Evolutionary conservation across 1,140 invertebrate genomes (phyloP), one percentile per base, ranked within the genome.

Genomic region (Dendroctonus ponderosae): DNA sequence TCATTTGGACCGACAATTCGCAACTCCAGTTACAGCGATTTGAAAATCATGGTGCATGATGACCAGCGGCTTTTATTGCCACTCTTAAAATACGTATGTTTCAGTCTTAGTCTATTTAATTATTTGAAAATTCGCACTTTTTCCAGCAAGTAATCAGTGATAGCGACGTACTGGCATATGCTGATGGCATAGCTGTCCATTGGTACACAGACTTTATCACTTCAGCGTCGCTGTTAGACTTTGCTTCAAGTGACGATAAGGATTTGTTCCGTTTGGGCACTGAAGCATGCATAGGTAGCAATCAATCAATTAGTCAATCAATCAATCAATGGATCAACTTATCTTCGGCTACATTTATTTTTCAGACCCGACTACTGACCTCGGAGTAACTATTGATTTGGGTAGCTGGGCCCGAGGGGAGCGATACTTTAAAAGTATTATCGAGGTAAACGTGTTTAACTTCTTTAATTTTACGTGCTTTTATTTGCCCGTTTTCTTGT

Each of bases 101-200:
- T 12, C 9, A 60, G 6, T n/a, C 26, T 26, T 26, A 26, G 48
- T 54, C 26, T 2, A 1, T 54, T 50, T 57, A 57, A 57, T 7
- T 9, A 5, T n/a, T 39, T 57, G 65, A 37, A 53, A 50, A 57
- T 3, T 37, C 9, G 0, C 7, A 54, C 3, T 8, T 7, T 62
- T 49, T 9, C 48, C 41, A 65, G 62, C 7, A 46, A 5, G 26
- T 60, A 2, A 40, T 67, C 5, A 52, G 48, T 11, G 58, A 67
- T 41, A 11, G 44, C 7, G 65, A 67, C 0, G 58, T 46, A 14
- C 73, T 83, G 38, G 74, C 87, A n/a, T 94, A 90, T 76, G 80
- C 93, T n/a, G 85, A 88, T 75, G 93, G 92, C n/a, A 81, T 94
- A 5, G 92, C 82, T 0, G 82, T 93, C 2, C 93, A 96, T 77